Percentiles rank a stretch among this genome's conserved stretches.
Evolutionary conservation across 2,113 vertebrate genomes (phyloP).

Genomic region (Caranx melampygus): DNA sequence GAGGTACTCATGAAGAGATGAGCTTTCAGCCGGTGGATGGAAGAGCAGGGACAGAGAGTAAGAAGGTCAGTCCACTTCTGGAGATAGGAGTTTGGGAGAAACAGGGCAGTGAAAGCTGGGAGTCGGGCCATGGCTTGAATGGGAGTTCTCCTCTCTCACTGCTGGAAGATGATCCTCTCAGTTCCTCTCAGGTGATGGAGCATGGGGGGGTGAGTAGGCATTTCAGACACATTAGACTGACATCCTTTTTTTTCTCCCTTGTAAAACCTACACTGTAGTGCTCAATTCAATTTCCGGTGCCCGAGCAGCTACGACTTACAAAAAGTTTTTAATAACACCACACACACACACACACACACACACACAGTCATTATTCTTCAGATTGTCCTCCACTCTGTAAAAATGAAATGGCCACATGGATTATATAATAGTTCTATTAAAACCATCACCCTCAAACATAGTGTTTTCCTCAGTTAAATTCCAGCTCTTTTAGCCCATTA

Average conservation of each 20-base stretch:
- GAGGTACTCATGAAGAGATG: conserved; percentile 40
- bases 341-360: not conserved
- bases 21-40: conserved; percentile 24
- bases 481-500: not conserved
- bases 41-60: conserved; percentile 23
- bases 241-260: conserved; percentile 7
- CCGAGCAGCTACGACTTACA: not conserved
- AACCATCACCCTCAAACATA: not conserved
- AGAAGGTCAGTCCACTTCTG: conserved; percentile 56
- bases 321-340: conserved; percentile 15
- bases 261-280: conserved; percentile 2
- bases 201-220: conserved; percentile 5
- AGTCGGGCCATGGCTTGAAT: not conserved
- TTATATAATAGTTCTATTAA: not conserved
- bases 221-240: conserved; percentile 14
- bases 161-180: conserved; percentile 39
- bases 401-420: not conserved
- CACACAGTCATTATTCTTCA: not conserved
- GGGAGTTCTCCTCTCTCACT: conserved; percentile 4
- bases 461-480: not conserved
- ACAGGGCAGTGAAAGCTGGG: conserved; percentile 26
- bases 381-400: not conserved
- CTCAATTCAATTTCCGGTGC: conserved; percentile 17
- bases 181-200: conserved; percentile 28
- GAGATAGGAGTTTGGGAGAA: conserved; percentile 17